These are phyloP conservation scores for Lepidurus packardi DNA, from an alignment of 1,140 invertebrate genomes.

Conservation along the genomic window DNA sequence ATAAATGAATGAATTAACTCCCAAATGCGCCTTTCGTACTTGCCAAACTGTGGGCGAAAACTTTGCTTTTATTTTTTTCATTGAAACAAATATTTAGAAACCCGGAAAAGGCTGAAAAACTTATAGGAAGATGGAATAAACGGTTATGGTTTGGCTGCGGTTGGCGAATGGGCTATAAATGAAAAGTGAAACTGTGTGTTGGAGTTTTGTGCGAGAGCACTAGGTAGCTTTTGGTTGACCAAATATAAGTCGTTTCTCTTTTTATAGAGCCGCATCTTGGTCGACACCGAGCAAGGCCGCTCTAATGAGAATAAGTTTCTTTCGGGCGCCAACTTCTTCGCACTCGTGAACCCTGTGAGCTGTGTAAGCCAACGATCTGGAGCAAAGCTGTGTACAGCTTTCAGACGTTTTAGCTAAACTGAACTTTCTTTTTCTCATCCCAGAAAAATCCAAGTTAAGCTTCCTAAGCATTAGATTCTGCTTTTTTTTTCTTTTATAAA, in stretches of 20 bases:
- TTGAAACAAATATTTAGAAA: not conserved
- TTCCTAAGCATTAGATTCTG: not conserved
- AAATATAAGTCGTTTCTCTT: not conserved
- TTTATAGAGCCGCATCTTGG: not conserved
- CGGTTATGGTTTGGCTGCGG: not conserved
- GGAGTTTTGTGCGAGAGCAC: not conserved
- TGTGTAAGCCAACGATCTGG: conserved; percentile 15
- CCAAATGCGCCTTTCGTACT: not conserved
- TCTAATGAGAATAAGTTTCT: conserved; percentile 20
- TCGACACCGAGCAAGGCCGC: not conserved
- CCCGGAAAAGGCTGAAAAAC: not conserved
- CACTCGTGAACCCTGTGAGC: conserved; percentile 11
- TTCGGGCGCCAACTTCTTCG: not conserved
- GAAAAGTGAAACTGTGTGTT: conserved; percentile 13
- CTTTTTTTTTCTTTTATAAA: not conserved
- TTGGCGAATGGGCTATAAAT: not conserved
- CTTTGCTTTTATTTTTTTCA: not conserved
- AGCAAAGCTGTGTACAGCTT: conserved; percentile 1
- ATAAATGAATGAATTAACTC: not conserved
- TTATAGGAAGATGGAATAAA: not conserved
- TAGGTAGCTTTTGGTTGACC: not conserved
- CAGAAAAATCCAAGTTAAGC: conserved; percentile 11
- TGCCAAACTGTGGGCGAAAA: not conserved
- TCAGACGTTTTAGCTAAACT: not conserved
- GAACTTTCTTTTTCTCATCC: not conserved